phyloP scores from a whole-genome alignment of 2,797 vertebrate species.

The Petrocephalus schoutedeni region DNA sequence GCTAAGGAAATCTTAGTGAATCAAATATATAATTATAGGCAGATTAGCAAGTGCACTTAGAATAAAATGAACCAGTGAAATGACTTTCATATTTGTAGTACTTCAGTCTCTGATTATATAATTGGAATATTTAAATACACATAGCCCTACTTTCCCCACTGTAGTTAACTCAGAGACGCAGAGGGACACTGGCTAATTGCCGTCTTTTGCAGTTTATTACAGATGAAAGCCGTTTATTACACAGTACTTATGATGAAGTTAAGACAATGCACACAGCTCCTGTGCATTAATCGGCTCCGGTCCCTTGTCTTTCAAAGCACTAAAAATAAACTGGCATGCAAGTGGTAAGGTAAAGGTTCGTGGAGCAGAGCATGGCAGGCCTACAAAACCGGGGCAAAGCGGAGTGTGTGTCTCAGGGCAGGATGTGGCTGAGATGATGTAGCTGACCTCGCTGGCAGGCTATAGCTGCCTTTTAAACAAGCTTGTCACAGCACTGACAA shows the following conservation, averaged over 20 bases:
- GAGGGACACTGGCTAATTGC: background rate
- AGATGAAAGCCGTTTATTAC: conserved; percentile 19
- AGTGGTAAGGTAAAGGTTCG: background rate
- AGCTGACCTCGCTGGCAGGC: background rate
- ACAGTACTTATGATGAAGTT: background rate
- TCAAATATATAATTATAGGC: background rate
- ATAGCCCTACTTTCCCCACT: background rate
- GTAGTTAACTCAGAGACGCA: background rate
- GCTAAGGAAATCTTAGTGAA: background rate
- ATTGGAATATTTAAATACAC: conserved; percentile 1
- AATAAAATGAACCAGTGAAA: conserved; percentile 13
- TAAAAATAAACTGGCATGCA: conserved; percentile 17
- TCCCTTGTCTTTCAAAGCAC: conserved; percentile 12
- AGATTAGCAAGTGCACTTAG: background rate
- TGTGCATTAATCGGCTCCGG: background rate
- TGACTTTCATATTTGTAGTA: background rate
- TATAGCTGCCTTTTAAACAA: background rate
- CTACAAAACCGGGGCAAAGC: background rate
- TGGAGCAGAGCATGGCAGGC: background rate
- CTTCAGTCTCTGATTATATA: conserved; percentile 16
- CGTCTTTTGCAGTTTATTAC: conserved; percentile 11
- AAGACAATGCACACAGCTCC: conserved; percentile 6
- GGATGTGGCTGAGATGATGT: no score
- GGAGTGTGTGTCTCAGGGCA: background rate
- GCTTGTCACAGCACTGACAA: background rate